Conservation (phyloP, 2,797 vertebrate genomes). For the Lutjanus argentimaculatus region DNA sequence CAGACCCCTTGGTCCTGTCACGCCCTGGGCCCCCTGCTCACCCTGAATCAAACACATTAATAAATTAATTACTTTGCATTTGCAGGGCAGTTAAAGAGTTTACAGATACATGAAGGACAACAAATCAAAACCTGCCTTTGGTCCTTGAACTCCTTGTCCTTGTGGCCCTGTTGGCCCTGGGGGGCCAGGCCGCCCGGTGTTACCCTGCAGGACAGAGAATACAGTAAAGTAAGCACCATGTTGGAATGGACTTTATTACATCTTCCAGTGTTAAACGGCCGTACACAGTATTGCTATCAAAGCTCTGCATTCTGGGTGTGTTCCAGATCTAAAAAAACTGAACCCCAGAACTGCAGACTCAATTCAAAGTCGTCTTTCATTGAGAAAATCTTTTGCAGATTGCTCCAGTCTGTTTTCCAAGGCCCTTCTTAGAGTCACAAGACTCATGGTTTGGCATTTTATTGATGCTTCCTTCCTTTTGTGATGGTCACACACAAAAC, state of each 20-base stretch:
- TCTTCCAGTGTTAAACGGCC: not conserved
- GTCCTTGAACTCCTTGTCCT: slow-evolving; percentile 91
- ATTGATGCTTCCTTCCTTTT: not conserved
- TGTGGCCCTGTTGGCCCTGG: slow-evolving; percentile 88
- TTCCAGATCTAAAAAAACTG: not conserved
- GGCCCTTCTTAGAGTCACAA: not conserved
- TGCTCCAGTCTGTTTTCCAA: not conserved
- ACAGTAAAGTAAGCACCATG: not conserved
- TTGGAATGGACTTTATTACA: not conserved
- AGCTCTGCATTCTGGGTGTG: not conserved
- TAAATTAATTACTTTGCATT: not conserved
- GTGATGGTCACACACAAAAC: not conserved
- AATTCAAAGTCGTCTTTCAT: not conserved
- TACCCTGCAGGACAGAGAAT: slow-evolving; percentile 82
- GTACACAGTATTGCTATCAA: not conserved
- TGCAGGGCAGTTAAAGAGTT: not conserved
- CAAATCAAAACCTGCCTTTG: slow-evolving; percentile 84
- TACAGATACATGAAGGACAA: not conserved
- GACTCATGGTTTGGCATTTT: not conserved
- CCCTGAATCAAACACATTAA: slow-evolving; percentile 82
- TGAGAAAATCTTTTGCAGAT: not conserved
- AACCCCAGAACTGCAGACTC: not conserved
- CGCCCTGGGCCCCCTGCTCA: slow-evolving; percentile 90
- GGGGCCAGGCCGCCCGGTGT: slow-evolving; percentile 87
- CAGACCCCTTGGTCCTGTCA: slow-evolving; percentile 89